phyloP scores from a whole-genome alignment of 2,888 invertebrate species.

The Aquatica leii region DNA sequence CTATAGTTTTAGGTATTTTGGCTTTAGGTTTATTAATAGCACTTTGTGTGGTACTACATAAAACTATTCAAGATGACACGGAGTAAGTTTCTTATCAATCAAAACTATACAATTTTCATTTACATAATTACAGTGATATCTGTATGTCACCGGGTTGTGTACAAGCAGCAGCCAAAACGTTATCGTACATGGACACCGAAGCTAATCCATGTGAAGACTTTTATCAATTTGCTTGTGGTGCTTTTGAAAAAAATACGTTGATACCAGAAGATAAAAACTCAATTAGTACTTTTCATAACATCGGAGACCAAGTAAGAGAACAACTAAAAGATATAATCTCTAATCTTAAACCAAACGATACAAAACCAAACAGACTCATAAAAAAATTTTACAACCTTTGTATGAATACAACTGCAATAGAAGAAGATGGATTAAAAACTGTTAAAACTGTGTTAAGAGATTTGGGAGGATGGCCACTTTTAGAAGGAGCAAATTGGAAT shows the following conservation, averaged over 20 bases:
- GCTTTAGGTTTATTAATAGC: slow-evolving; percentile 68
- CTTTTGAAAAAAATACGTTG: slow-evolving; percentile 68
- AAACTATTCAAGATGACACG: slow-evolving; percentile 54
- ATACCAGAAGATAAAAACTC: slow-evolving; percentile 84
- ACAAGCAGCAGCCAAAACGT: slow-evolving; percentile 77
- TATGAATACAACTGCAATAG: slow-evolving; percentile 86
- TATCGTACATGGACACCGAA: slow-evolving; percentile 64
- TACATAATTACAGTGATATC: slow-evolving; percentile 23
- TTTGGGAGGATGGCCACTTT: slow-evolving; percentile 95
- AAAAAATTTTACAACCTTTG: slow-evolving; percentile 87
- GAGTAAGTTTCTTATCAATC: slow-evolving; percentile 14
- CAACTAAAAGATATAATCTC: slow-evolving; percentile 76
- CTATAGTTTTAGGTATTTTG: slow-evolving; percentile 54
- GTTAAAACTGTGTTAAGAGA: slow-evolving; percentile 73
- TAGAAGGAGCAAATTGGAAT: slow-evolving; percentile 80
- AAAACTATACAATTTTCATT: no score
- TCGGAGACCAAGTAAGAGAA: slow-evolving; percentile 77
- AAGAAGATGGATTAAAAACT: slow-evolving; percentile 77
- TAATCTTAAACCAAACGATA: slow-evolving; percentile 67
- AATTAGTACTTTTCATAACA: slow-evolving; percentile 77
- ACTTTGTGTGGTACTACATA: slow-evolving; percentile 65
- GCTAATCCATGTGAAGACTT: slow-evolving; percentile 85
- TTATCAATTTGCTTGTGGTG: slow-evolving; percentile 81
- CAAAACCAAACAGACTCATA: slow-evolving; percentile 76
- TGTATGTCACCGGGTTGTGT: slow-evolving; percentile 83